phyloP scores from a whole-genome alignment of 2,888 invertebrate species.

The Heliconius aoede region DNA sequence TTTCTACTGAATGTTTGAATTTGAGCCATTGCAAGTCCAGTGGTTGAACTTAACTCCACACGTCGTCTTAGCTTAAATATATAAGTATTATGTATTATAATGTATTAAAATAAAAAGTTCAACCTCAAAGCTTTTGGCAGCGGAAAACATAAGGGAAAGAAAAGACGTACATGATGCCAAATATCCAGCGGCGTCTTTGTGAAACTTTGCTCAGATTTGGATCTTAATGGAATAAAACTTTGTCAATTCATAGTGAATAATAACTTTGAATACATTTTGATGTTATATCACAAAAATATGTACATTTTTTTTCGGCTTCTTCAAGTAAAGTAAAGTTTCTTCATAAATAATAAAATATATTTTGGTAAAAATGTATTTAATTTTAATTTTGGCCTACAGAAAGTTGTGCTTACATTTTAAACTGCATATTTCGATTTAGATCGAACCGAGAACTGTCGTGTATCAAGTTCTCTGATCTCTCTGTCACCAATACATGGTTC shows the following conservation, averaged over 20 bases:
- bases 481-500: background rate
- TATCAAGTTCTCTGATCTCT: background rate
- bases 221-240: slow-evolving; percentile 36
- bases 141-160: slow-evolving; percentile 54
- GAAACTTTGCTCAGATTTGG: slow-evolving; percentile 46
- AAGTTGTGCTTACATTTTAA: too few species aligned
- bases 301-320: background rate
- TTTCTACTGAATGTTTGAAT: too few species aligned
- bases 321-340: too few species aligned
- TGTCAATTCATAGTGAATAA: slow-evolving; percentile 31
- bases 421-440: too few species aligned
- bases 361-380: background rate
- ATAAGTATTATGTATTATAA: too few species aligned
- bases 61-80: too few species aligned
- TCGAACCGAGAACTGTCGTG: too few species aligned
- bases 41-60: too few species aligned
- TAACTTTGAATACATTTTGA: slow-evolving; percentile 13
- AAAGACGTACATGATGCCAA: slow-evolving; percentile 47
- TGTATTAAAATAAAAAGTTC: slow-evolving; percentile 9
- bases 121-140: slow-evolving; percentile 47
- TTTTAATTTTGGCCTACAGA: too few species aligned
- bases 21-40: too few species aligned
- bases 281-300: background rate
- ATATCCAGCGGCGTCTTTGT: slow-evolving; percentile 47
- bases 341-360: background rate